These are phyloP conservation scores for Lepidurus apus DNA, from an alignment of 1,140 invertebrate genomes.

Conservation along the genomic window DNA sequence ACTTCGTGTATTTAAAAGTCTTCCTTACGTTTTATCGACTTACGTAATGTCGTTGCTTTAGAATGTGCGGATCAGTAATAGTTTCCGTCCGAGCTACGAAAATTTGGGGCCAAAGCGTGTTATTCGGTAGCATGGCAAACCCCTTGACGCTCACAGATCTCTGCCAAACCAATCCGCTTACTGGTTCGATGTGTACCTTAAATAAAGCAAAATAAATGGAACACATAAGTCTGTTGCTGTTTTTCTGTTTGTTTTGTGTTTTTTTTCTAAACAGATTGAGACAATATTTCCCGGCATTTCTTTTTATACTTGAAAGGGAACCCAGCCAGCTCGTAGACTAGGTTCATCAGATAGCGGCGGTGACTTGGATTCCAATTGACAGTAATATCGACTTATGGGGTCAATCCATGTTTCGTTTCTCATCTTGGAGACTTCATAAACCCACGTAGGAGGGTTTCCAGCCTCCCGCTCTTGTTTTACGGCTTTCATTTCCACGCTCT, in stretches of 20 bases:
- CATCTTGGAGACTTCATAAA: constrained; percentile 6
- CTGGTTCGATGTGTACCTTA: background rate
- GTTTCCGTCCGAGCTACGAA: background rate
- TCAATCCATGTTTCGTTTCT: constrained; percentile 2
- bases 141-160: background rate
- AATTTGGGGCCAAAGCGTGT: constrained; percentile 5
- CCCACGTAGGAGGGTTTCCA: background rate
- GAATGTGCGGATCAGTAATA: background rate
- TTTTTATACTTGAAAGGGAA: background rate
- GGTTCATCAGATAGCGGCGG: background rate
- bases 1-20: background rate
- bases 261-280: no score
- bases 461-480: background rate
- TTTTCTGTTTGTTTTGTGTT: background rate
- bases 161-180: background rate
- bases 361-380: background rate
- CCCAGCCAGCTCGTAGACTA: background rate
- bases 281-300: no score
- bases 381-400: background rate
- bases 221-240: background rate
- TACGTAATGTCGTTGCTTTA: constrained; percentile 10
- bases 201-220: background rate
- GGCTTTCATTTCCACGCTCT: background rate
- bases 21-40: background rate
- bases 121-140: background rate